Base-by-base conservation (phyloP, 1,140 invertebrate species). In the Grapholita molesta region DNA sequence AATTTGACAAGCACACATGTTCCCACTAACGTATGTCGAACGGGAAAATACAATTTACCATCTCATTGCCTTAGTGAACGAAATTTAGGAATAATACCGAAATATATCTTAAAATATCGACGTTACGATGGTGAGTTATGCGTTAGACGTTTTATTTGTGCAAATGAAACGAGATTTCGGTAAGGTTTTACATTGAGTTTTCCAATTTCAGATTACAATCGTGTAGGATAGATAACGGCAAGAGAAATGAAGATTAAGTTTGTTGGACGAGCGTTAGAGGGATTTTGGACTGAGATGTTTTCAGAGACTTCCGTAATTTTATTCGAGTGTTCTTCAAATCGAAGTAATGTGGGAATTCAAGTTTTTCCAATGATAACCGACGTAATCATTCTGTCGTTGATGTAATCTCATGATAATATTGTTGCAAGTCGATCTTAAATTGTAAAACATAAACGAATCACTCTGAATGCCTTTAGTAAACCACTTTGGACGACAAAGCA, bases 1-100 rank as follows among this genome's bases (percentile, higher is more conserved):
- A 67, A 38, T 67, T 67, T 67, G 66, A 67, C 66, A 67, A 52
- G 66, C 66, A 67, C 66, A 67, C 35, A 53, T 67, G 66, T 67
- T 65, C 55, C 25, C n/a, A 61, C 12, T 61, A 48, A 65, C 32
- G 64, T 35, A 32, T 35, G 64, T 38, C 64, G 64, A 33, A 35
- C 30, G 33, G 64, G 64, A 65, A 65, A 65, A 65, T 21, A 65
- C 30, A 65, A 65, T 65, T 65, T 65, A 65, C 30, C 64, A 38
- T 35, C 33, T 38, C 32, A 65, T 65, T 65, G 64, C 25, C n/a
- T 64, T 24, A 23, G 32, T 11, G 64, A 65, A 21, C 64, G 64
- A 38, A 23, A 38, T 65, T 65, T 65, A 38, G 30, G 18, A 61
- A 61, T 61, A 32, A 65, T 65, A 65, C 38, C 64, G 32, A 33